These are phyloP conservation scores for Phrynocephalus forsythii DNA, from an alignment of 2,797 vertebrate genomes.

Conservation along the genomic window DNA sequence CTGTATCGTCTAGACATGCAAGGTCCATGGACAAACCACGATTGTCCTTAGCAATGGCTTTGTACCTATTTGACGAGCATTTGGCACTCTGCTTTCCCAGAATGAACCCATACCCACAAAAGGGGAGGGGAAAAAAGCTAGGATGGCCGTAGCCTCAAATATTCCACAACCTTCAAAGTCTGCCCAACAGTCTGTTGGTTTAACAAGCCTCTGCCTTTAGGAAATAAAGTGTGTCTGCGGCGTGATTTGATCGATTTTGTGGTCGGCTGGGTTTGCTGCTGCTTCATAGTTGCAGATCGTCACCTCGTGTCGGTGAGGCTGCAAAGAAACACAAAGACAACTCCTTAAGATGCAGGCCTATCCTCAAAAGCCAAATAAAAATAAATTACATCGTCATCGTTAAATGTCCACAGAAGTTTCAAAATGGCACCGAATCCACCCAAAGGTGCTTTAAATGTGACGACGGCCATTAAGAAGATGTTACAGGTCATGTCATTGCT, in stretches of 20 bases:
- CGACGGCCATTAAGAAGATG: too few species aligned
- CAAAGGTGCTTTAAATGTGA: not conserved
- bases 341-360: not conserved
- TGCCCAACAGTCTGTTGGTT: not conserved
- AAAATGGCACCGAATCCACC: not conserved
- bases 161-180: conserved; percentile 23
- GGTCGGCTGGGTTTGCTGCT: conserved; percentile 93
- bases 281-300: conserved; percentile 98
- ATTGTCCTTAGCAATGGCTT: not conserved
- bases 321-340: conserved; percentile 19
- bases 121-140: conserved; percentile 20
- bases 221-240: conserved; percentile 96
- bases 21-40: fast-evolving
- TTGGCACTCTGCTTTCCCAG: conserved; percentile 21
- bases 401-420: too few species aligned
- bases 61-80: not conserved
- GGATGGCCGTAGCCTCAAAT: conserved; percentile 8
- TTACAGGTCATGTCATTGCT: too few species aligned
- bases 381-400: too few species aligned
- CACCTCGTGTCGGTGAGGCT: conserved; percentile 94
- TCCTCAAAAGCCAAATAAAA: not conserved
- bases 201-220: conserved; percentile 69
- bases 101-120: conserved; percentile 15
- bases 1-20: conserved; percentile 3
- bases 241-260: conserved; percentile 88